A percentile compares a stretch with the other conserved stretches of the same genome.
These are phyloP conservation scores for Acleris cristana DNA, from an alignment of 2,888 invertebrate species.

Conservation along the genomic window DNA sequence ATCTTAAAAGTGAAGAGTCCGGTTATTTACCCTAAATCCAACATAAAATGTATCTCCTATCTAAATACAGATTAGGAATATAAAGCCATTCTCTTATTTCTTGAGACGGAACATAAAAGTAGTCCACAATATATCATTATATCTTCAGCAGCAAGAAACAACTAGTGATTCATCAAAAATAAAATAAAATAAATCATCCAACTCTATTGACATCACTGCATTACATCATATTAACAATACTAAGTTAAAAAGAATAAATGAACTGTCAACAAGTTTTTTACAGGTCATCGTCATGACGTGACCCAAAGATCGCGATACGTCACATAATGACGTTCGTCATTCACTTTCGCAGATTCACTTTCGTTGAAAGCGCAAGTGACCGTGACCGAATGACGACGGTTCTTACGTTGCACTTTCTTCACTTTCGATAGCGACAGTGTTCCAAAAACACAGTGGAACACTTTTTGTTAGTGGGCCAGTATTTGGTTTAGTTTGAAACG, in stretches of 20 bases:
- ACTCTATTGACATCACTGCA: conserved; percentile 7
- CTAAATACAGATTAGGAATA: no score
- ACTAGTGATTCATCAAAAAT: no score
- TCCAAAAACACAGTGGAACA: conserved; percentile 46
- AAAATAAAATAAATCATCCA: not conserved
- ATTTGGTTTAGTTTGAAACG: no score
- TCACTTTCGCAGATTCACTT: conserved; percentile 60
- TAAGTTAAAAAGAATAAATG: not conserved
- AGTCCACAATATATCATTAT: no score
- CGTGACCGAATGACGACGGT: conserved; percentile 54
- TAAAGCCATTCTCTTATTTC: no score
- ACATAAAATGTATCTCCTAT: no score
- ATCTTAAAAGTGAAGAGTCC: no score
- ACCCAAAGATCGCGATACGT: conserved; percentile 15
- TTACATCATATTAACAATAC: conserved; percentile 5
- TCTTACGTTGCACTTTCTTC: conserved; percentile 52
- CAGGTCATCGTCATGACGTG: conserved; percentile 11
- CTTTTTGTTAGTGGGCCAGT: conserved; percentile 42
- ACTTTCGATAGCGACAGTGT: conserved; percentile 53
- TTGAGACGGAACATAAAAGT: no score
- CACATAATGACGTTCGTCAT: conserved; percentile 35
- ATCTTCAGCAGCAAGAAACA: no score
- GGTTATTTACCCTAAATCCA: no score
- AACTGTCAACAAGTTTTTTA: no score
- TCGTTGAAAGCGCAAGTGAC: conserved; percentile 64